A percentile compares a stretch with the other conserved stretches of the same genome.
Evolutionary conservation across 1,140 invertebrate genomes (phyloP).

Genomic region (Ruditapes philippinarum): DNA sequence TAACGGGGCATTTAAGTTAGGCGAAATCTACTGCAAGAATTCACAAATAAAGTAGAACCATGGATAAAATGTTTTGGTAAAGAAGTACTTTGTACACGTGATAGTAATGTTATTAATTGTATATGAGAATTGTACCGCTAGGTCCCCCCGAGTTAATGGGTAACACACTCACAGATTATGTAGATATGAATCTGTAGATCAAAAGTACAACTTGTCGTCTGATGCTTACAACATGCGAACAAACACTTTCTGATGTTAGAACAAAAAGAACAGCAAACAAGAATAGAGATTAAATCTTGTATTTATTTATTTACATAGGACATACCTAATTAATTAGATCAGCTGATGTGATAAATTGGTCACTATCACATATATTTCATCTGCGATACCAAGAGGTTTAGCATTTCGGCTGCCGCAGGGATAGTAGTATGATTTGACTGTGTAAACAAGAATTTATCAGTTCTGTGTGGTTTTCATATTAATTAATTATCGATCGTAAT

Average conservation of each 20-base stretch:
- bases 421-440: not conserved
- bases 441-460: not conserved
- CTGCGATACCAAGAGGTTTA: not conserved
- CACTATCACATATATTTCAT: conserved; percentile 1
- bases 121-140: too few relatives aligned
- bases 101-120: too few relatives aligned
- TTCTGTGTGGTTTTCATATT: conserved; percentile 11
- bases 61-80: not conserved
- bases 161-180: not conserved
- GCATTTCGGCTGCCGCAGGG: not conserved
- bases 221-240: conserved; percentile 11
- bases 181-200: not conserved
- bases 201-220: not conserved
- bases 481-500: conserved; percentile 21
- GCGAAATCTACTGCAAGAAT: too few relatives aligned
- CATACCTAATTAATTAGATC: conserved; percentile 30
- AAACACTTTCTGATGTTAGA: not conserved
- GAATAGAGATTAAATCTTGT: conserved; percentile 23
- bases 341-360: conserved; percentile 29
- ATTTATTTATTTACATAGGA: conserved; percentile 29
- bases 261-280: not conserved
- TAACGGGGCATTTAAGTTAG: too few relatives aligned
- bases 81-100: too few relatives aligned
- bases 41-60: too few relatives aligned
- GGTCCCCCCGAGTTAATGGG: not conserved